phyloP scores from a whole-genome alignment of 2,797 vertebrate genomes.

The Cetoscarus ocellatus region DNA sequence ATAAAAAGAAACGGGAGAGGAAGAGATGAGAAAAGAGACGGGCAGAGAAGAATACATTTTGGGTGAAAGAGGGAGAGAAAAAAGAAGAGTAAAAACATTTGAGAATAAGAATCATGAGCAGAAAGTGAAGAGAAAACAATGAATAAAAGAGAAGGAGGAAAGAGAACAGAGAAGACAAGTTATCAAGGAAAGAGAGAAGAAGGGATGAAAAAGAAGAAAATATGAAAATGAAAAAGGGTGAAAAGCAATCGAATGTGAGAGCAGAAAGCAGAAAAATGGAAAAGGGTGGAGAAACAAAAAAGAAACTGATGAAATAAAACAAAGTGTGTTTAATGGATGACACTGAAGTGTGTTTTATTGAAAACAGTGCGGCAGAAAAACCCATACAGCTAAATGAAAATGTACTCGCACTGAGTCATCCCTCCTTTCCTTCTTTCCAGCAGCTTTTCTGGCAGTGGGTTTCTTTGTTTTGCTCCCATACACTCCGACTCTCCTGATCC shows the following conservation, averaged over 20 bases:
- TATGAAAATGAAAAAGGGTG: conserved; percentile 13
- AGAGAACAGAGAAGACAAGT: background rate
- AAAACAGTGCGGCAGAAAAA: conserved; percentile 22
- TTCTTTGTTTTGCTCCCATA: conserved; percentile 57
- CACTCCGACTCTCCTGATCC: conserved; percentile 46
- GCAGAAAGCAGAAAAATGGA: too few relatives aligned
- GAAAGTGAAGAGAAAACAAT: too few relatives aligned
- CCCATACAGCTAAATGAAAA: conserved; percentile 32
- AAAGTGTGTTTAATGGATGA: conserved; percentile 58
- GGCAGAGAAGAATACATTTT: too few relatives aligned
- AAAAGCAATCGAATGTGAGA: background rate
- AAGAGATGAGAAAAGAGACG: background rate
- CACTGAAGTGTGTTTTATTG: conserved; percentile 10
- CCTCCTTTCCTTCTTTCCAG: conserved; percentile 16
- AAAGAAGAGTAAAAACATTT: too few relatives aligned
- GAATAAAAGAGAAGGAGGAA: background rate
- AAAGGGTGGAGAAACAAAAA: background rate
- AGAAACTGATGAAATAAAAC: conserved; percentile 20
- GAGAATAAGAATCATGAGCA: too few relatives aligned
- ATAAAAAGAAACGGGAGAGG: background rate
- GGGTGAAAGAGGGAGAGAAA: background rate
- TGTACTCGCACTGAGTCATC: conserved; percentile 19
- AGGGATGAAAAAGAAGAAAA: conserved; percentile 33
- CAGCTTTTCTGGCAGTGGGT: conserved; percentile 7
- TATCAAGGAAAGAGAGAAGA: background rate